Percentiles rank a stretch among this genome's conserved stretches.
phyloP scores from a whole-genome alignment of 2,113 vertebrate species.

The Prunella fulvescens region DNA sequence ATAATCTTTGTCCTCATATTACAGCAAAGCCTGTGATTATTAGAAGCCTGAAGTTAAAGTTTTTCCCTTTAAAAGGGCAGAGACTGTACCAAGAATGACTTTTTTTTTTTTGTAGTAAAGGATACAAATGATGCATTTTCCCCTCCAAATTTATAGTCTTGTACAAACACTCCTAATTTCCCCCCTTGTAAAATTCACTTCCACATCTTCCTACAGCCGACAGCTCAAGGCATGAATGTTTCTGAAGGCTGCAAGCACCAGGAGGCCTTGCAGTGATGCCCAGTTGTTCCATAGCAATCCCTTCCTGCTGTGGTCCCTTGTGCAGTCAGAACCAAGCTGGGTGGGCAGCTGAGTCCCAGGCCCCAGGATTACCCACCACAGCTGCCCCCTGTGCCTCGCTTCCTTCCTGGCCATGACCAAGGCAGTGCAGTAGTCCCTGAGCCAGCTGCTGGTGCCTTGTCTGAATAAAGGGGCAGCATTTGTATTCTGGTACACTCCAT shows the following conservation, averaged over 20 bases:
- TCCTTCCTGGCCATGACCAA: not conserved
- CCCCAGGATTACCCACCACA: not conserved
- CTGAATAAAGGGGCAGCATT: not conserved
- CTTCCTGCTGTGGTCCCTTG: not conserved
- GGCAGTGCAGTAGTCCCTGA: not conserved
- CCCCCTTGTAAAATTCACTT: not conserved
- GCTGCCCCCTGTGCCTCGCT: not conserved
- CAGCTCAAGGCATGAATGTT: not conserved
- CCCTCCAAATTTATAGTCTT: not conserved
- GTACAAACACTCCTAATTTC: not conserved
- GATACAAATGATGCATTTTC: not conserved
- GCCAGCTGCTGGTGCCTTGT: not conserved
- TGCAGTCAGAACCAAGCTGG: not conserved
- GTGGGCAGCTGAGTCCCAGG: not conserved
- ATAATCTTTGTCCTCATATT: not conserved
- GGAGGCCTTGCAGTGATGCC: not conserved
- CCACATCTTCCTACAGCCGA: not conserved
- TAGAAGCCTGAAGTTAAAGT: not conserved
- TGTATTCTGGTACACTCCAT: not conserved
- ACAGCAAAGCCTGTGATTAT: not conserved
- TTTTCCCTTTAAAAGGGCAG: not conserved
- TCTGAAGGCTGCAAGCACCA: not conserved
- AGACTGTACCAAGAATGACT: not conserved
- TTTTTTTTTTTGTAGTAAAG: not conserved
- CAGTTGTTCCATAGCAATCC: not conserved